Evolutionary conservation across 2,888 invertebrate species (phyloP).

Genomic region (Hirudinaria manillensis): DNA sequence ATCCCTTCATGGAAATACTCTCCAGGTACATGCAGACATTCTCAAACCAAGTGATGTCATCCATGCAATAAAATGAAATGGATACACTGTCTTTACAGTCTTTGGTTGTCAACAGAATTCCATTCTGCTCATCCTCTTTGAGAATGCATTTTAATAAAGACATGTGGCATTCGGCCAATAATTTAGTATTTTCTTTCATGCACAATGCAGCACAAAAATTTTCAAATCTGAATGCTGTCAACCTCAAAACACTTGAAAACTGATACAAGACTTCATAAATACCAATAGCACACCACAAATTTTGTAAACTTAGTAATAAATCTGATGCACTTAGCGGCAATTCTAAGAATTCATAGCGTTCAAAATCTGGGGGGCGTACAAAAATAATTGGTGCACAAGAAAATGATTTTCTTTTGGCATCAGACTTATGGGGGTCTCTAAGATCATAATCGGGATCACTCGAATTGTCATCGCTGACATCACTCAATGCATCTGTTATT

Average conservation of each 20-base stretch:
- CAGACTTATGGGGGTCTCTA: too few relatives aligned
- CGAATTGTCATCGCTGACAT: neutral
- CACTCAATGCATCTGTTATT: neutral
- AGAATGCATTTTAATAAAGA: conserved; percentile 75
- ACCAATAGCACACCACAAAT: conserved; percentile 51
- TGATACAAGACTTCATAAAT: conserved; percentile 89
- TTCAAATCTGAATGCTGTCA: conserved; percentile 89
- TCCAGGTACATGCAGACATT: conserved; percentile 71
- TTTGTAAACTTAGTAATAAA: conserved; percentile 49
- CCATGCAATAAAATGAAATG: conserved; percentile 82
- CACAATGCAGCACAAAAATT: conserved; percentile 89
- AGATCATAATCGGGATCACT: conserved; percentile 8
- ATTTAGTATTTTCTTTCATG: conserved; percentile 82
- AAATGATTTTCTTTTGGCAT: too few relatives aligned
- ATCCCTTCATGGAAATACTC: neutral
- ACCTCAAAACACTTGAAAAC: conserved; percentile 75
- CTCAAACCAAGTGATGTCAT: conserved; percentile 94
- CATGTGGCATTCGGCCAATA: conserved; percentile 88
- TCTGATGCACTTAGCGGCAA: conserved; percentile 20
- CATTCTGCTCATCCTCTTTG: conserved; percentile 52
- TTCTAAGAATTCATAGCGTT: neutral
- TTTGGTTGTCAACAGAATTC: conserved; percentile 84
- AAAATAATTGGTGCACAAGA: too few relatives aligned
- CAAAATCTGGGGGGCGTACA: too few relatives aligned
- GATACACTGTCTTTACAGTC: conserved; percentile 97